phyloP scores from a whole-genome alignment of 2,888 invertebrate species.

The Sminthurinus aureus region DNA sequence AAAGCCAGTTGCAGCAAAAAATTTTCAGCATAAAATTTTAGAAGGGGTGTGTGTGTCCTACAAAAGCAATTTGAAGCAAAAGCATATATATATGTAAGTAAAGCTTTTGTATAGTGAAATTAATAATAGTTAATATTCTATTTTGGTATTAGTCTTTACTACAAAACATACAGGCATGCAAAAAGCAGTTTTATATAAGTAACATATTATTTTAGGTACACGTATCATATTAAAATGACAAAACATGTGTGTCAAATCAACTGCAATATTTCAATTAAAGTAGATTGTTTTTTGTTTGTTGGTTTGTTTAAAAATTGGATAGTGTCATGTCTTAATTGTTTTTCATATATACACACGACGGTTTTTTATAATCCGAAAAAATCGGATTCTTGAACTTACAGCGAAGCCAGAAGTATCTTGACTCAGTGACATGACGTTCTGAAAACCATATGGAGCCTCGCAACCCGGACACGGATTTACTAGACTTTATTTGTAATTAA shows the following conservation, averaged over 20 bases:
- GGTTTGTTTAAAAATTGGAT: too few species aligned
- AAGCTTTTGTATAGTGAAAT: background rate
- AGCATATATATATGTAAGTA: background rate
- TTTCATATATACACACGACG: background rate
- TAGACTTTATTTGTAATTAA: conserved; percentile 67
- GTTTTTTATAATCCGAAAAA: background rate
- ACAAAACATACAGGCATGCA: too few species aligned
- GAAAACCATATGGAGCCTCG: conserved; percentile 95
- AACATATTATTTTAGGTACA: too few species aligned
- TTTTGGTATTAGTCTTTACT: too few species aligned
- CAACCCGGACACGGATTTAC: conserved; percentile 78
- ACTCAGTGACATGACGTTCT: conserved; percentile 90
- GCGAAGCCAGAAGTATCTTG: conserved; percentile 83
- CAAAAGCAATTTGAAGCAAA: too few species aligned
- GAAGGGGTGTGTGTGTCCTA: too few species aligned
- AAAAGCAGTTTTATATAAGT: conserved; percentile 4
- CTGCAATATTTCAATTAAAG: too few species aligned
- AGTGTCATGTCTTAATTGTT: conserved; percentile 1
- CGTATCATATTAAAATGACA: too few species aligned
- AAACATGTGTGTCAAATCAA: too few species aligned
- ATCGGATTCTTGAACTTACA: conserved; percentile 72
- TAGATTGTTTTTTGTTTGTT: too few species aligned
- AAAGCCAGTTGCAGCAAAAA: conserved; percentile 12
- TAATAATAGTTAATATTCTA: background rate
- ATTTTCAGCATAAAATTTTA: background rate